These are phyloP conservation scores for Scaptodrosophila lebanonensis DNA, from an alignment of 1,140 invertebrate species.

Conservation along the genomic window DNA sequence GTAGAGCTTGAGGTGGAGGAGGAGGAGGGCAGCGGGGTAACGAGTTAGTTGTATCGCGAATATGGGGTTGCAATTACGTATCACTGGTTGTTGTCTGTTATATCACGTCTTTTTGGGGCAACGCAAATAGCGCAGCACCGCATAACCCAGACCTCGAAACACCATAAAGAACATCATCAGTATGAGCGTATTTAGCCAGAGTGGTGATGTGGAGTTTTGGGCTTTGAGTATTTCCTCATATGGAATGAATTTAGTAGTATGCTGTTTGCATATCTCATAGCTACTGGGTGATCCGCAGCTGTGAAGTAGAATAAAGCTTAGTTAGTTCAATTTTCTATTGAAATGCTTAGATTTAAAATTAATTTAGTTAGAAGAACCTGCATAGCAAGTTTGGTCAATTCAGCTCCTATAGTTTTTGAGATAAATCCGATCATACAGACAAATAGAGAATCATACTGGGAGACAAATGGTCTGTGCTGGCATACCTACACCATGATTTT, in stretches of 20 bases:
- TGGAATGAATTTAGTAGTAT: constrained; percentile 81
- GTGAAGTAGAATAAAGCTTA: constrained; percentile 33
- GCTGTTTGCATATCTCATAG: constrained; percentile 81
- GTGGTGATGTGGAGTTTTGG: constrained; percentile 81
- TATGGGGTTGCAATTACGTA: background rate
- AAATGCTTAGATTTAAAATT: background rate
- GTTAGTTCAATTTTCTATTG: background rate
- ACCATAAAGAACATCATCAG: constrained; percentile 85
- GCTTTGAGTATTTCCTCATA: constrained; percentile 83
- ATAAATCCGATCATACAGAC: no score
- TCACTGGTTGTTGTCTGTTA: background rate
- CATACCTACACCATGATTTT: no score
- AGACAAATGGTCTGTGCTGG: no score
- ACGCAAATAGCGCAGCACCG: constrained; percentile 85
- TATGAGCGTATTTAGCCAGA: constrained; percentile 88
- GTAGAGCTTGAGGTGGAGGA: no score
- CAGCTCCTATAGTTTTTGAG: no score
- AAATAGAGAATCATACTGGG: no score
- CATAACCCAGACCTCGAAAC: constrained; percentile 86
- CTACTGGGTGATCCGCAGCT: constrained; percentile 84
- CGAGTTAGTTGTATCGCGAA: no score
- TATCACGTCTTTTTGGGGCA: constrained; percentile 78
- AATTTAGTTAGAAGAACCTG: background rate
- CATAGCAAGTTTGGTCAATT: no score
- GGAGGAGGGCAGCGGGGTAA: no score